Base-by-base conservation (phyloP, 2,797 vertebrate species). In the Numenius phaeopus region DNA sequence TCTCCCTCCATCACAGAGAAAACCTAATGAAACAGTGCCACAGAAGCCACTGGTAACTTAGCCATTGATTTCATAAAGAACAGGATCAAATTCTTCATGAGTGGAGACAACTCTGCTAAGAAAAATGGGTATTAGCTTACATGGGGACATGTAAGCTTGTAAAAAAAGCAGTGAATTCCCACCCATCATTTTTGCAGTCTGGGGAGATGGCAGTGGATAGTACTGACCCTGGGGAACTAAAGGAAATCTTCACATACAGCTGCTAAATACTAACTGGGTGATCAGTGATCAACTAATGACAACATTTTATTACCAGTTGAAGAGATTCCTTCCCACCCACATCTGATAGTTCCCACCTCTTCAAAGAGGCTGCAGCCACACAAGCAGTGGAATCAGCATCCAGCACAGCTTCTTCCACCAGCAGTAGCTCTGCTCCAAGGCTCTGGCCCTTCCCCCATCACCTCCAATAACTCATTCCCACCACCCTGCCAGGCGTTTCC, bases 401-500 rank as follows among this genome's bases (percentile, higher is more conserved):
- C 80, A 58, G 76, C 44, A 61, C 65, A 69, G 69, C 72, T 83
- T 88, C 82, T 93, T 82, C 57, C 69, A 93, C 20, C 1, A 0
- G 82, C 52, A 71, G 50, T 12, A 91, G 64, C 52, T 80, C 64
- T 47, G 44, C 59, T 91, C 40, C 34, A 37, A 77, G 47, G 42
- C 49, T 75, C 59, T 67, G 79, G 29, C 79, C 77, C 65, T 94
- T 75, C 58, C 65, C 71, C 29, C 61, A 58, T 72, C 90, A 84
- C 58, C 73, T 94, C 83, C 83, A 69, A 42, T 78, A 91, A 91
- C 32, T 93, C 93, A 87, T 90, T 94, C 83, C 86, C 88, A 94
- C 83, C 88, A 69, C 76, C 72, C 77, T 96, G 85, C 80, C 90
- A 94, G 57, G 70, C 2, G 0, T 71, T 96, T 90, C 93, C 6